Conservation (phyloP, 2,888 invertebrate species). For the Troides aeacus region DNA sequence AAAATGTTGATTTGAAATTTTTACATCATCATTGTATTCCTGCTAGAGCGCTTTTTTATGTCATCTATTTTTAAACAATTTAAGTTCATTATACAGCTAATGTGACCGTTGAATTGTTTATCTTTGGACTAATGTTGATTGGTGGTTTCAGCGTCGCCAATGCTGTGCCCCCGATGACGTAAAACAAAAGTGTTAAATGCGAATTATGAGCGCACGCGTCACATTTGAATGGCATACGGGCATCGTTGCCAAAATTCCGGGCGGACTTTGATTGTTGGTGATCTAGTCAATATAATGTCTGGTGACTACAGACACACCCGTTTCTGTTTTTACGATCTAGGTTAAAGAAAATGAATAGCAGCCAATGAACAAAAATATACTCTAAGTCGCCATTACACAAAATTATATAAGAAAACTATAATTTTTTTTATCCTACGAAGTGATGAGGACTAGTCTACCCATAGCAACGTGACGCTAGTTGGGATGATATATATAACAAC, state of each 20-base stretch:
- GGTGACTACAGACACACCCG: slow-evolving; percentile 7
- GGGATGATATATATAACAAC: too few relatives aligned
- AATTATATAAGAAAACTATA: neutral
- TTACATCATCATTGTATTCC: neutral
- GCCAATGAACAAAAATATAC: neutral
- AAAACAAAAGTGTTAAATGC: slow-evolving; percentile 27
- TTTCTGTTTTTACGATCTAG: neutral
- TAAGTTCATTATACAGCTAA: slow-evolving; percentile 20
- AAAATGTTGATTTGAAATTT: neutral
- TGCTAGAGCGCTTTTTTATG: neutral
- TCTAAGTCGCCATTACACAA: neutral
- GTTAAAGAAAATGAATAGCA: neutral
- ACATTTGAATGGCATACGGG: slow-evolving; percentile 18
- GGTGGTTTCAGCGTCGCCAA: slow-evolving; percentile 23
- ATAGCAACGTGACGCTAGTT: too few relatives aligned
- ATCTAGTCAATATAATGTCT: slow-evolving; percentile 16
- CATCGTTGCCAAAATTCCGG: slow-evolving; percentile 23
- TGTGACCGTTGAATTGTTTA: slow-evolving; percentile 9
- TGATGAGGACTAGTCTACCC: too few relatives aligned
- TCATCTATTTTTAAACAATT: slow-evolving; percentile 18
- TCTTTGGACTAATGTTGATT: slow-evolving; percentile 21
- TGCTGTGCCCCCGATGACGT: slow-evolving; percentile 30
- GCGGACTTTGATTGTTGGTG: slow-evolving; percentile 20
- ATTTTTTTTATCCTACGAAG: too few relatives aligned
- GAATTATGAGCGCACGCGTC: slow-evolving; percentile 21